Percentiles rank a stretch among this genome's conserved stretches.
phyloP scores from a whole-genome alignment of 2,888 invertebrate species.

The Scaptomyza tumidula region DNA sequence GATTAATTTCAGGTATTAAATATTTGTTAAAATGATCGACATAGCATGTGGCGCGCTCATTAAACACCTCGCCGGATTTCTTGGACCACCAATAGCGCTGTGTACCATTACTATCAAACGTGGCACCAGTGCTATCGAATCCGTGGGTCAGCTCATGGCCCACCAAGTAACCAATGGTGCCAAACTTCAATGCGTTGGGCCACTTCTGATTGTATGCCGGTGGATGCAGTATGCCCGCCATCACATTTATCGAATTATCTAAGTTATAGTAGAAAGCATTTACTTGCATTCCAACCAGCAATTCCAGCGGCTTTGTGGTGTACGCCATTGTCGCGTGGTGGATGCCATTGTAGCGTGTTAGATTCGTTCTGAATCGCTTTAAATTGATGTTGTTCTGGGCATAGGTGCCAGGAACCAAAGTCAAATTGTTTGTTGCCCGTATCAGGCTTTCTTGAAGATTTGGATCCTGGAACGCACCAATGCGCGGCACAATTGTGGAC shows the following conservation, averaged over 20 bases:
- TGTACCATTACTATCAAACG: constrained; percentile 63
- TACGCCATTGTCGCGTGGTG: constrained; percentile 48
- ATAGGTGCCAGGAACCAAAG: constrained; percentile 60
- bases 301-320: constrained; percentile 69
- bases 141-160: constrained; percentile 83
- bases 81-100: constrained; percentile 77
- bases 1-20: constrained; percentile 80
- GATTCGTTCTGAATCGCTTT: constrained; percentile 53
- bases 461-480: constrained; percentile 70
- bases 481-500: constrained; percentile 53
- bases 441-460: constrained; percentile 63
- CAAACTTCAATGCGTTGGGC: constrained; percentile 81
- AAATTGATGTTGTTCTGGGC: constrained; percentile 69
- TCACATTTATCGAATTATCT: constrained; percentile 82
- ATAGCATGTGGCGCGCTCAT: constrained; percentile 76
- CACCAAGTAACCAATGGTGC: constrained; percentile 79
- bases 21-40: constrained; percentile 74
- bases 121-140: constrained; percentile 76
- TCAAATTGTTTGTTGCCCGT: constrained; percentile 61
- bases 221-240: constrained; percentile 80
- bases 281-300: constrained; percentile 74
- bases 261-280: constrained; percentile 81
- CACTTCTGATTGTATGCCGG: constrained; percentile 77
- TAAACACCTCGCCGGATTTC: constrained; percentile 70
- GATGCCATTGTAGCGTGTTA: constrained; percentile 69